Conservation (phyloP, 2,888 invertebrate species). For the Nesidiocoris tenuis region DNA sequence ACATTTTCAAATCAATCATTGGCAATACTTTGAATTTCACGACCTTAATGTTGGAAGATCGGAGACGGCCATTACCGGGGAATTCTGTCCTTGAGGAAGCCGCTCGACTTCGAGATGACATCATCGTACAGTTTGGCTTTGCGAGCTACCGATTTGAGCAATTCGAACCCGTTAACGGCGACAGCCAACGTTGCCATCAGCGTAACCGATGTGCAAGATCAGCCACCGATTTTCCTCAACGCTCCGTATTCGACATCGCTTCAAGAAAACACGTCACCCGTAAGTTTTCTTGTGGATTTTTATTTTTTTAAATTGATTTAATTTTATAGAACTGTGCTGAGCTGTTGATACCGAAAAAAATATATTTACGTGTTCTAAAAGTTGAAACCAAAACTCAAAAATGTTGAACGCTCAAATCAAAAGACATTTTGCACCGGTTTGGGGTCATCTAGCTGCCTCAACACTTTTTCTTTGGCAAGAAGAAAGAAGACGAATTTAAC, state of each 20-base stretch:
- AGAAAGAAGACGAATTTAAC: too few relatives aligned
- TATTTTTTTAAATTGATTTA: not conserved
- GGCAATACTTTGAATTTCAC: too few relatives aligned
- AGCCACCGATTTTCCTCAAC: constrained; percentile 76
- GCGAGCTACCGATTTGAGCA: constrained; percentile 64
- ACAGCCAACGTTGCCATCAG: constrained; percentile 72
- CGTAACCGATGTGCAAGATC: constrained; percentile 77
- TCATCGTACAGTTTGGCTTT: constrained; percentile 71
- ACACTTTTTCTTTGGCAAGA: too few relatives aligned
- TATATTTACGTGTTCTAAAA: too few relatives aligned
- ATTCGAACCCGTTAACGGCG: constrained; percentile 62
- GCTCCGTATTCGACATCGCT: constrained; percentile 77
- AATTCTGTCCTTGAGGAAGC: constrained; percentile 64
- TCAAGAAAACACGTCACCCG: constrained; percentile 69
- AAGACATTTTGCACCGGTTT: too few relatives aligned
- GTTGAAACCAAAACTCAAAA: too few relatives aligned
- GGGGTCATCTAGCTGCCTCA: too few relatives aligned
- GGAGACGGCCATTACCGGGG: constrained; percentile 70
- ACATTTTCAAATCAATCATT: too few relatives aligned
- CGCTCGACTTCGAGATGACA: constrained; percentile 74
- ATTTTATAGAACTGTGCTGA: too few relatives aligned
- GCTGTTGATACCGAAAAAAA: too few relatives aligned
- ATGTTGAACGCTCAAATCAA: too few relatives aligned
- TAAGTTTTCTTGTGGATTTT: constrained; percentile 53
- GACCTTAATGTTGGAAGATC: constrained; percentile 58